Base-by-base conservation (phyloP, 2,113 vertebrate species). In the Petrocephalus zakoni region DNA sequence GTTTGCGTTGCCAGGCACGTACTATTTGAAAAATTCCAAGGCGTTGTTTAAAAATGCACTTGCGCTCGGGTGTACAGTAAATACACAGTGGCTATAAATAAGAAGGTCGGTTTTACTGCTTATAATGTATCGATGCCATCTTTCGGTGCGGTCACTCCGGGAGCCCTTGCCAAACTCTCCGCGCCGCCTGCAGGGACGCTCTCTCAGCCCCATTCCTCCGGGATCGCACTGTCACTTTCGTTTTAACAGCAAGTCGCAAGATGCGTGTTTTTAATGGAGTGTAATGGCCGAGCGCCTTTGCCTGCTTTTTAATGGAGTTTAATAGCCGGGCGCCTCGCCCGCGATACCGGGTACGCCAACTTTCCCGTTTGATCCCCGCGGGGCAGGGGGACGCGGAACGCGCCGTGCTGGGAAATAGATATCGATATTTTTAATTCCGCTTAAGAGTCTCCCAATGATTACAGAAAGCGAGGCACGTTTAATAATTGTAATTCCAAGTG, bases 41-140 rank as follows among this genome's bases (percentile, higher is more conserved):
- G 68, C 68, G 29, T 4, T 84, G 42, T 25, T 25, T 84, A 83
- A n/a, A 49, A 83, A 22, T 11, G 22, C 25, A 51, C 19, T 82
- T 46, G 37, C 19, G 81, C 19, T n/a, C 22, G 13, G 83, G 10
- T 3, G 34, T 87, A 9, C 61, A 25, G 29, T 46, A 90, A 90
- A 89, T 58, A 89, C 90, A 88, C 90, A 83, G 5, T 29, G 13
- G 68, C 37, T 75, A 75, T 94, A 90, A 94, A 94, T 93, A 92
- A 94, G 94, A 89, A 87, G 89, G 89, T 88, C 83, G 87, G 9
- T 85, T 72, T 84, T 29, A 22, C 84, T 89, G 88, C 88, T 84
- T 92, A 88, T 90, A 90, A 94, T 93, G 93, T 93, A 93, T 91
- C 91, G 92, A 92, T 93, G 90, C 92, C 92, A 91, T 92, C 90